phyloP scores from a whole-genome alignment of 2,888 invertebrate species.

The Philaethria dido region DNA sequence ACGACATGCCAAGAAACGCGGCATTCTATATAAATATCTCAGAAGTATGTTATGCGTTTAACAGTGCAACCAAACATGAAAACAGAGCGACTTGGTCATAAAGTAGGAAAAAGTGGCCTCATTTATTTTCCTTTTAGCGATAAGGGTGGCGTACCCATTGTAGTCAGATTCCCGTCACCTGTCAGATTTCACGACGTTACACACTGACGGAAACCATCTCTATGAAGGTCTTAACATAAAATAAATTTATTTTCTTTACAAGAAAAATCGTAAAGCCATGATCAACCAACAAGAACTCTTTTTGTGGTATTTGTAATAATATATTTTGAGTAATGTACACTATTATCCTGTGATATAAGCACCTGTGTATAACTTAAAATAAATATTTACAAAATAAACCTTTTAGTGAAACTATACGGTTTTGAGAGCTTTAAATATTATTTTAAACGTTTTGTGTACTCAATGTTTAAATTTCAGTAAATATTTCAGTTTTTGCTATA shows the following conservation, averaged over 20 bases:
- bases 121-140: slow-evolving; percentile 75
- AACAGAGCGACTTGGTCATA: slow-evolving; percentile 60
- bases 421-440: neutral
- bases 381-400: neutral
- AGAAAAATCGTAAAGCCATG: slow-evolving; percentile 19
- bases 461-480: neutral
- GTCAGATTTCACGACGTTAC: slow-evolving; percentile 67
- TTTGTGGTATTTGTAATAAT: neutral
- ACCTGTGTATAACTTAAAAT: neutral
- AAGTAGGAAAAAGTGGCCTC: slow-evolving; percentile 68
- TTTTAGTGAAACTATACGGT: neutral
- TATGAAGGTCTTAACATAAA: slow-evolving; percentile 47
- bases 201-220: slow-evolving; percentile 53
- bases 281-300: neutral
- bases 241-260: slow-evolving; percentile 42
- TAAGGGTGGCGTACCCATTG: slow-evolving; percentile 67
- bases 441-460: neutral
- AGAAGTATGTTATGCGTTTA: slow-evolving; percentile 41
- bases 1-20: neutral
- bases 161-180: slow-evolving; percentile 65
- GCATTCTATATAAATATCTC: slow-evolving; percentile 5
- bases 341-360: no score
- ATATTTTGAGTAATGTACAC: neutral
- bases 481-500: neutral
- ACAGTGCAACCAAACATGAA: slow-evolving; percentile 58